Percentiles rank a stretch among this genome's conserved stretches.
phyloP scores from a whole-genome alignment of 1,140 invertebrate species.

The Neelides sp. region DNA sequence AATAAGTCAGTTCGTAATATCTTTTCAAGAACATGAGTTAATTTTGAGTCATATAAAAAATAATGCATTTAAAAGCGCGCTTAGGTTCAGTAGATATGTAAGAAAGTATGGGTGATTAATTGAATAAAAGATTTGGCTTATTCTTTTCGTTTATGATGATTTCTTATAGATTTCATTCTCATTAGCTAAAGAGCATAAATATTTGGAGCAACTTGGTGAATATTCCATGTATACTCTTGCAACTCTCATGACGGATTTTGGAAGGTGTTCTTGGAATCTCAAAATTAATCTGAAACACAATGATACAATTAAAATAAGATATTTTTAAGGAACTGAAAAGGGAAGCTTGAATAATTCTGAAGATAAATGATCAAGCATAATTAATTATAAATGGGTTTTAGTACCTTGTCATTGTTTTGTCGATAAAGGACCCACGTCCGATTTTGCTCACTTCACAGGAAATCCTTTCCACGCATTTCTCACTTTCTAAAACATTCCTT shows the following conservation, averaged over 20 bases:
- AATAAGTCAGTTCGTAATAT: too few relatives aligned
- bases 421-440: slow-evolving; percentile 9
- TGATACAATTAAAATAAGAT: not conserved
- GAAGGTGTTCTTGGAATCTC: slow-evolving; percentile 5
- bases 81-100: too few relatives aligned
- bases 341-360: not conserved
- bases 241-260: slow-evolving; percentile 6
- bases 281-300: slow-evolving; percentile 13
- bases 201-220: not conserved
- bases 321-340: not conserved
- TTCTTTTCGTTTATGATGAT: too few relatives aligned
- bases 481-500: slow-evolving; percentile 8
- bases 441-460: slow-evolving; percentile 13
- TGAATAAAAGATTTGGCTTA: too few relatives aligned
- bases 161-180: too few relatives aligned
- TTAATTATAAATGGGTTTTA: too few relatives aligned
- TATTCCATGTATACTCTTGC: slow-evolving; percentile 13
- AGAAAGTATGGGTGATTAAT: too few relatives aligned
- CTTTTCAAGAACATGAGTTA: too few relatives aligned
- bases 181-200: too few relatives aligned
- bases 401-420: slow-evolving; percentile 10
- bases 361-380: too few relatives aligned
- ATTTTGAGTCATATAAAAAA: too few relatives aligned
- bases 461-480: slow-evolving; percentile 20
- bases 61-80: too few relatives aligned